Base-by-base conservation (phyloP, 2,888 invertebrate genomes). In the Cryptocephalus moraei region DNA sequence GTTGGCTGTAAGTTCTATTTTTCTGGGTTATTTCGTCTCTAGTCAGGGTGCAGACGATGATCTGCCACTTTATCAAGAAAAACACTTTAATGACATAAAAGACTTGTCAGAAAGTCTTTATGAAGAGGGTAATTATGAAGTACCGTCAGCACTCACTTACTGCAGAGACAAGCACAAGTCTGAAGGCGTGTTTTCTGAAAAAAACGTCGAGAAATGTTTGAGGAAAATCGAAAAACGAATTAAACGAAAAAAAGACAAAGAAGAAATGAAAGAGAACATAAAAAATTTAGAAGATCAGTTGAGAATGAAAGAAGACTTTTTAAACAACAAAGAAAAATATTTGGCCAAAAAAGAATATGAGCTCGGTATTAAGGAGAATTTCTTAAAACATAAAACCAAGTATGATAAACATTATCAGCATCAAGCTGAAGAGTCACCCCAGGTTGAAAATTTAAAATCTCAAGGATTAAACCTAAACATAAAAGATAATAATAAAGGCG, bases 121-220 rank as follows among this genome's bases (percentile, higher is more conserved):
- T 13, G 40, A 39, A 41, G 36, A 40, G 33, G 44, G 36, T 33
- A 34, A 46, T 32, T 49, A 46, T 34, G 45, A 50, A 43, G 43
- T 47, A 22, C 42, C 45, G 11, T 47, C 44, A 36, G 38, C 45
- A 22, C 34, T 50, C n/a, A 34, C 39, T 32, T 48, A 43, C 9
- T 50, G 50, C 33, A 33, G 47, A 43, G 40, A 50, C 33, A 45
- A 45, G 31, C 48, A 48, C 43, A 50, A 46, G 41, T n/a, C 43
- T 12, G 48, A 47, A 34, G 43, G 39, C 1, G 43, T 45, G 32
- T 46, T 41, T 41, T 39, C 32, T 8, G 43, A 48, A 46, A 4
- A 36, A 10, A 48, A 48, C 39, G 31, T 48, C 12, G 12, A 41
- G 9, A 48, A 46, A 41, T 50, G 50, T 38, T 41, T 50, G 10